Evolutionary conservation across 2,113 vertebrate species (phyloP), one percentile per base, ranked within the genome.

Genomic region (Phodopus roborovskii): DNA sequence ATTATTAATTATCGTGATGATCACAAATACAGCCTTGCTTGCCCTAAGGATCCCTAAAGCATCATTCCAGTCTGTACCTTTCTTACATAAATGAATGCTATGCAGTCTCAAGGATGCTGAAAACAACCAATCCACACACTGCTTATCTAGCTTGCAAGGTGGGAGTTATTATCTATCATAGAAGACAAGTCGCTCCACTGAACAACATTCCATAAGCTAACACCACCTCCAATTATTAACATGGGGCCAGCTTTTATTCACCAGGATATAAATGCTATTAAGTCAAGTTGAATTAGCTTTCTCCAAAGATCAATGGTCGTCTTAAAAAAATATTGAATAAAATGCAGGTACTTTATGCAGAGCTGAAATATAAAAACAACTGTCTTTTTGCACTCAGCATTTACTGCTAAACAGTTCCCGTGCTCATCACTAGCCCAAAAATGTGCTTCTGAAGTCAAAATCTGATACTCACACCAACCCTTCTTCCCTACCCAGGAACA

Each of bases 231-330:
- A 56, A 81, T n/a, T 92, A 82, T 36, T 88, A 92, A 95, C 85
- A 36, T 4, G 26, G 9, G 73, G 24, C 28, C 88, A 96, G 50
- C 93, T 92, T 68, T 96, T 95, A 95, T 79, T 94, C 73, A 28
- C 73, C 75, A 71, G 58, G 33, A 70, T 83, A 75, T 36, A 92
- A 96, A 53, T 85, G 74, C 36, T 82, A 91, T 62, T 48, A 36
- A 91, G 66, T 91, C 77, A 93, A 86, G 88, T n/a, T 83, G 81
- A 96, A 97, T 97, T 91, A 17, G 62, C 64, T 95, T 96, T 93
- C 68, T 53, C 68, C 88, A 91, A 95, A 96, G 93, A 88, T 56
- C 93, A 96, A 95, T 89, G 56, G 64, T 53, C 11, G 2, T 36
- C 66, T 95, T 78, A 20, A 88, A 96, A n/a, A 94, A 81, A 16